Percentiles rank a stretch among this genome's conserved stretches.
Conservation (phyloP, 1,140 invertebrate species). For the Heterodera schachtii region DNA sequence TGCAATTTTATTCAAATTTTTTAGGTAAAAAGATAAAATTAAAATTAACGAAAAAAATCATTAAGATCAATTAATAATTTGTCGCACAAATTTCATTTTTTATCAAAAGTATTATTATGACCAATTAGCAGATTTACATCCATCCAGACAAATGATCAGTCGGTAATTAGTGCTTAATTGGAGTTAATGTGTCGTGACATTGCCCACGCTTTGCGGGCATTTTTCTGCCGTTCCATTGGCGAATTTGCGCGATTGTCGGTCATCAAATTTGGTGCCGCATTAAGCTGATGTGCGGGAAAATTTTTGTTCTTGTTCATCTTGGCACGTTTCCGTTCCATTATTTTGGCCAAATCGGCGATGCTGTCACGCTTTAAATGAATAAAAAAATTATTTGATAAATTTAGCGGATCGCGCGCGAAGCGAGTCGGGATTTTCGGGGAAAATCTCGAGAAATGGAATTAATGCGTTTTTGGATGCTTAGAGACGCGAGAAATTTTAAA, state of each 20-base stretch:
- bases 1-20: too few species aligned
- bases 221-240: background rate
- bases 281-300: background rate
- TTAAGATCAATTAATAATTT: too few species aligned
- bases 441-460: too few species aligned
- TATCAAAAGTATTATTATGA: too few species aligned
- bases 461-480: too few species aligned
- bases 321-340: background rate
- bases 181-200: background rate
- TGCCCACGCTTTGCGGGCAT: background rate
- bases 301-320: background rate
- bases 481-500: too few species aligned
- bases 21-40: too few species aligned
- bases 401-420: background rate
- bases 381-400: background rate
- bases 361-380: constrained; percentile 1
- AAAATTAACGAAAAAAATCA: too few species aligned
- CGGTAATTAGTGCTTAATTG: background rate
- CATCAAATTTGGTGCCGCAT: background rate
- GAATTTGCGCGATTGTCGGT: background rate
- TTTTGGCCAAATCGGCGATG: background rate
- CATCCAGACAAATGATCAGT: too few species aligned
- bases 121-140: too few species aligned
- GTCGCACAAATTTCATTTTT: too few species aligned
- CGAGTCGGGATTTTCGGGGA: too few species aligned